Conservation (phyloP, 1,140 invertebrate species). For the Ridgeia piscesae region DNA sequence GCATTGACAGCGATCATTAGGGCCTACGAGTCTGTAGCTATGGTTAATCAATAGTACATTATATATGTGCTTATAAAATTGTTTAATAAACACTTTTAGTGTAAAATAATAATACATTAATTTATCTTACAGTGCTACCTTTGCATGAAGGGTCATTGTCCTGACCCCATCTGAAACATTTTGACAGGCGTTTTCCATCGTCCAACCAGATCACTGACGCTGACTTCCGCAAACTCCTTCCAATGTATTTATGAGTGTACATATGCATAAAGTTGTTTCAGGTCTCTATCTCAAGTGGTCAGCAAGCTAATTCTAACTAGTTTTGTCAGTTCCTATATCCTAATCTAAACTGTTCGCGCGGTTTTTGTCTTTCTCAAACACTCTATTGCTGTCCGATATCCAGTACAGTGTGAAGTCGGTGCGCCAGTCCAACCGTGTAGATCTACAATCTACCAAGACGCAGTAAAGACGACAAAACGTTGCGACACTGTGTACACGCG, state of each 20-base stretch:
- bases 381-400: neutral
- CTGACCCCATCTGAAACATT: too few species aligned
- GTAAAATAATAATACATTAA: too few species aligned
- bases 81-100: neutral
- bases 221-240: neutral
- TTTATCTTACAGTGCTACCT: too few species aligned
- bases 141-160: too few species aligned
- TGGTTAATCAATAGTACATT: neutral
- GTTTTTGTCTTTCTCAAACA: neutral
- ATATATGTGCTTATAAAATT: neutral
- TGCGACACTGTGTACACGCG: too few species aligned
- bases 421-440: neutral
- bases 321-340: neutral
- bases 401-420: neutral
- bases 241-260: neutral
- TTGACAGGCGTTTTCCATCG: neutral
- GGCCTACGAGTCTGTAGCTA: neutral
- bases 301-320: neutral
- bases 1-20: neutral
- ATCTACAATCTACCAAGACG: neutral
- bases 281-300: neutral
- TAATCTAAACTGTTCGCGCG: neutral
- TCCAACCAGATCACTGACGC: neutral
- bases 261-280: neutral
- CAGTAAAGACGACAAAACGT: neutral